A percentile compares a stretch with the other conserved stretches of the same genome.
phyloP scores from a whole-genome alignment of 2,888 invertebrate genomes.

The Phyllotreta cruciferae region DNA sequence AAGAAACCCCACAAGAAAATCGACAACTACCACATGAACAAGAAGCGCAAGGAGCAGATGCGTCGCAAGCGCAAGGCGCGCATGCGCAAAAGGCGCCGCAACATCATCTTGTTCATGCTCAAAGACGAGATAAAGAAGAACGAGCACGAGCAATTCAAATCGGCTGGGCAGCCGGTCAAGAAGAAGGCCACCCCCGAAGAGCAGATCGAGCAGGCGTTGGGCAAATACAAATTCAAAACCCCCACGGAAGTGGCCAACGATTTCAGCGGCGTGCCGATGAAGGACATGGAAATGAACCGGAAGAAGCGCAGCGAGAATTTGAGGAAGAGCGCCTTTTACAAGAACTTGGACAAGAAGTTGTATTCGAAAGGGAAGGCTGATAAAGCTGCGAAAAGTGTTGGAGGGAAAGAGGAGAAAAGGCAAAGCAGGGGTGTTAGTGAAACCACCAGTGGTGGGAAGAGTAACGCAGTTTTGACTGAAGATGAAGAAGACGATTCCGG shows the following conservation, averaged over 20 bases:
- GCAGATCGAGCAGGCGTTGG: constrained; percentile 1
- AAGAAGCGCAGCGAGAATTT: not conserved
- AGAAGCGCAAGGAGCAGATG: too few relatives aligned
- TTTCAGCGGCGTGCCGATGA: not conserved
- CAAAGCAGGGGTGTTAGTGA: too few relatives aligned
- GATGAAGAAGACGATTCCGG: too few relatives aligned
- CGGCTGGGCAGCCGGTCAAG: not conserved
- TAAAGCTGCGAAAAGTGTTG: too few relatives aligned
- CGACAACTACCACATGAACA: too few relatives aligned
- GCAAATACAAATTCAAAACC: constrained; percentile 7
- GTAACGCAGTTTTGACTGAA: too few relatives aligned
- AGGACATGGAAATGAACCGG: constrained; percentile 2
- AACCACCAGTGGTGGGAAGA: too few relatives aligned
- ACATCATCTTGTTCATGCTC: constrained; percentile 2
- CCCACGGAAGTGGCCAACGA: constrained; percentile 10
- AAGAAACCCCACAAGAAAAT: too few relatives aligned
- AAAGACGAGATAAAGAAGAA: constrained; percentile 2
- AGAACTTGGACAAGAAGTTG: constrained; percentile 1
- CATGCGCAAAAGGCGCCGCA: not conserved
- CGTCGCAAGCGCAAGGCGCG: too few relatives aligned
- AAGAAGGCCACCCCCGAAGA: not conserved
- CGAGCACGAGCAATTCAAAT: not conserved
- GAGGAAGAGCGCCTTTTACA: not conserved
- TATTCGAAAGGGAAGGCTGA: not conserved
- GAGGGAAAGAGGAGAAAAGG: too few relatives aligned